Conservation (phyloP, 2,797 vertebrate species). For the Gymnocypris eckloni region DNA sequence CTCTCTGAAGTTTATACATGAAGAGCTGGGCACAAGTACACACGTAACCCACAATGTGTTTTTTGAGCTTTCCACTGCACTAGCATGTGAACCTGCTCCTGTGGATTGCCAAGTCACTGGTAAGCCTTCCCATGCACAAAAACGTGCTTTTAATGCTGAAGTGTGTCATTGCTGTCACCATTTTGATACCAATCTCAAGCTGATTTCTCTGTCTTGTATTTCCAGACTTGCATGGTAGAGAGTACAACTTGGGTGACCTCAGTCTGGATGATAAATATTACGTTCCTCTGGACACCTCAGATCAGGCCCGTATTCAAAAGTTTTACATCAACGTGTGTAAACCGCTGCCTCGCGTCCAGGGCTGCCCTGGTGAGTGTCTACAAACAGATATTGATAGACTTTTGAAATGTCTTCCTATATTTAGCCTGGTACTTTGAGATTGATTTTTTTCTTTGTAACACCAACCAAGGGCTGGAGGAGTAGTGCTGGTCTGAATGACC, state of each 20-base stretch:
- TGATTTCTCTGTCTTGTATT: constrained; percentile 7
- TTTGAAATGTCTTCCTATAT: background rate
- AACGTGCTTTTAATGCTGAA: background rate
- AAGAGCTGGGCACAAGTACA: constrained; percentile 77
- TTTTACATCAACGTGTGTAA: constrained; percentile 94
- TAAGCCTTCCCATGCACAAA: constrained; percentile 58
- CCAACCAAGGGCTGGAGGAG: background rate
- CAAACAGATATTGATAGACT: background rate
- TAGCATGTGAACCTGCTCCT: constrained; percentile 87
- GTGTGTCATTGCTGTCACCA: background rate
- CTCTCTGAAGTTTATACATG: constrained; percentile 75
- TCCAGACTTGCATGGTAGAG: constrained; percentile 88
- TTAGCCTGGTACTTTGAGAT: background rate
- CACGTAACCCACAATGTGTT: constrained; percentile 78
- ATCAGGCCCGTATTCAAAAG: constrained; percentile 70
- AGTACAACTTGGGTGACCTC: constrained; percentile 92
- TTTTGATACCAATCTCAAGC: background rate
- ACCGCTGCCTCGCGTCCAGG: constrained; percentile 79
- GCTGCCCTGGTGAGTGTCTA: constrained; percentile 82
- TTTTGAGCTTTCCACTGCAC: constrained; percentile 89
- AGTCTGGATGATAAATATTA: constrained; percentile 81
- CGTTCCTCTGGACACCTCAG: constrained; percentile 84
- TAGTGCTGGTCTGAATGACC: background rate
- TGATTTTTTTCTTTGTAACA: background rate
- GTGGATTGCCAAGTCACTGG: constrained; percentile 91